A percentile compares a stretch with the other conserved stretches of the same genome.
Evolutionary conservation across 2,113 vertebrate species (phyloP).

Genomic region (Syngnathus scovelli): DNA sequence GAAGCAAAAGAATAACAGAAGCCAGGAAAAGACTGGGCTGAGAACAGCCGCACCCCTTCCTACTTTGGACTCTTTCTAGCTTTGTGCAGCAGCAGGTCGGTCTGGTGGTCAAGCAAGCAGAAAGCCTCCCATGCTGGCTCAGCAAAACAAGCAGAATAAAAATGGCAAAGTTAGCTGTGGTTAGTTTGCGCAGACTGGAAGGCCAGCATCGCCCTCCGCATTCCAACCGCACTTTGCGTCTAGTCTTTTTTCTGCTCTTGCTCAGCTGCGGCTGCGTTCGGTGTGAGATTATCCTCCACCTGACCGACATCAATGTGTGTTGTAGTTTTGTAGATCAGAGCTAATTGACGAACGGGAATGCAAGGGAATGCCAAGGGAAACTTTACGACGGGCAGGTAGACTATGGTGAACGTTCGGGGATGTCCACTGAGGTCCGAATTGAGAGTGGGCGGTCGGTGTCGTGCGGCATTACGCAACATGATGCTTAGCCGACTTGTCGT

Average conservation of each 20-base stretch:
- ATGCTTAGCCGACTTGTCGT: conserved; percentile 6
- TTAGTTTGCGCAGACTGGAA: conserved; percentile 28
- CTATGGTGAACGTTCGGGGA: conserved; percentile 12
- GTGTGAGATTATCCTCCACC: not conserved
- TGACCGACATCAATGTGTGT: not conserved
- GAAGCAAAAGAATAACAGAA: conserved; percentile 51
- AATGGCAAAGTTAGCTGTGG: conserved; percentile 40
- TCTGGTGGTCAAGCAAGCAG: conserved; percentile 34
- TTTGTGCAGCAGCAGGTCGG: conserved; percentile 11
- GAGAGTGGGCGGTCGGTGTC: not conserved
- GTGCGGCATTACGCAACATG: too few species aligned
- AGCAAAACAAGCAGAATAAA: conserved; percentile 27
- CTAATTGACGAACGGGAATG: too few species aligned
- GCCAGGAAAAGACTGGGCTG: conserved; percentile 63
- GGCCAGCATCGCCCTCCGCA: conserved; percentile 2
- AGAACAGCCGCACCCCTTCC: conserved; percentile 22
- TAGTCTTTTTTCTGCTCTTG: not conserved
- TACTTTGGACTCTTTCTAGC: conserved; percentile 12
- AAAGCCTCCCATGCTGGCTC: conserved; percentile 39
- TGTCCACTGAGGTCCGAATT: conserved; percentile 5
- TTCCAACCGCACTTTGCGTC: conserved; percentile 13
- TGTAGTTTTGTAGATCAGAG: not conserved
- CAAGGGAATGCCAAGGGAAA: not conserved
- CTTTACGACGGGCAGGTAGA: conserved; percentile 26
- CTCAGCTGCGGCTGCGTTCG: not conserved